A percentile compares a stretch with the other conserved stretches of the same genome.
phyloP scores from a whole-genome alignment of 1,140 invertebrate genomes.

The Calliphora vicina region DNA sequence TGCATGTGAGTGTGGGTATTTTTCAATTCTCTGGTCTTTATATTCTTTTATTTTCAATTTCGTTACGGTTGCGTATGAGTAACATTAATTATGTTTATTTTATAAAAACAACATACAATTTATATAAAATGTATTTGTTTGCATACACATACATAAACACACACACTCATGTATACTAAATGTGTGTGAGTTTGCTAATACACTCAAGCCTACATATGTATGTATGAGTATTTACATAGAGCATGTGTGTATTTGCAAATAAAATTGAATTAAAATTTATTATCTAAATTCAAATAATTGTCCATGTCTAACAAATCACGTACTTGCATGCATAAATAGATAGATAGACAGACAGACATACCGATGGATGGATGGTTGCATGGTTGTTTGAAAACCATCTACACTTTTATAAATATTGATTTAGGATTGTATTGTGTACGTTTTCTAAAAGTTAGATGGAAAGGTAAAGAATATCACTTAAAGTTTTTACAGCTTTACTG shows the following conservation, averaged over 20 bases:
- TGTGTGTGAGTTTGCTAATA: too few relatives aligned
- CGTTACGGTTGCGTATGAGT: constrained; percentile 19
- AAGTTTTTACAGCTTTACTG: too few relatives aligned
- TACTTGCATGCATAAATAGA: not conserved
- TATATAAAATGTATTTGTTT: not conserved
- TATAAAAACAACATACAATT: not conserved
- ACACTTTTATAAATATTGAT: too few relatives aligned
- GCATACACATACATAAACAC: not conserved
- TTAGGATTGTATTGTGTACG: too few relatives aligned
- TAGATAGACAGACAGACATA: not conserved
- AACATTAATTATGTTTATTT: constrained; percentile 34
- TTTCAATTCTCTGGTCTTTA: not conserved
- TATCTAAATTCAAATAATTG: constrained; percentile 6
- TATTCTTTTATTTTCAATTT: not conserved
- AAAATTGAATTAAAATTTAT: constrained; percentile 3
- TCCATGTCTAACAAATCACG: not conserved
- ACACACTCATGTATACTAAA: too few relatives aligned
- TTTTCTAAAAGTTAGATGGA: not conserved
- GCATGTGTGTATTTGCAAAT: not conserved
- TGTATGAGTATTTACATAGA: not conserved
- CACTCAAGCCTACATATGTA: too few relatives aligned
- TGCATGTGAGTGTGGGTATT: not conserved
- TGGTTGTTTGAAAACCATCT: too few relatives aligned
- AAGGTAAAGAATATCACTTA: not conserved
- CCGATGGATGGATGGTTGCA: too few relatives aligned